Evolutionary conservation across 2,888 invertebrate genomes (phyloP), one percentile per base, ranked within the genome.

Genomic region (Pycnomerus fuliginosus): DNA sequence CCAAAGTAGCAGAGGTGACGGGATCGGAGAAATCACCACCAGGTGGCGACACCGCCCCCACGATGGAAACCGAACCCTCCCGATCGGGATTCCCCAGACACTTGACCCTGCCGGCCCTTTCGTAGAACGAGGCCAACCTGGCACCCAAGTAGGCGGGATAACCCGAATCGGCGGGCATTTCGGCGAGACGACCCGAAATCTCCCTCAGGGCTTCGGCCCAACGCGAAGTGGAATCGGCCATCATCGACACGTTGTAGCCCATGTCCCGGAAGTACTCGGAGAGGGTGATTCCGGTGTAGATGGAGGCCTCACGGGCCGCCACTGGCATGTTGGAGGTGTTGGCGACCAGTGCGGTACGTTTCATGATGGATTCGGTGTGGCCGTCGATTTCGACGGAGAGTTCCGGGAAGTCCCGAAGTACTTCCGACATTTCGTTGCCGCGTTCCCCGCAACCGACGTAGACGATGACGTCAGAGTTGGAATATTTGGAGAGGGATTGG

Each of bases 291-390:
- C 93, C 91, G 48, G 99, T 99, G 75, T 99, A 99, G 73, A 99
- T 99, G 71, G 98, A 99, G 48, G 99, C 99, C 77, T 99, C 99
- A 74, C 99, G 87, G 74, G 99, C 99, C 65, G 99, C 99, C 52
- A 99, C 99, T 70, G 99, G 99, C 99, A 99, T 99, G 90, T 99
- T 99, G 54, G 98, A 99, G 16, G 99, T 99, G 77, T 99, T 99
- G 66, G 99, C 99, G 12, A 99, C 99, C 46, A 99, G 80, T 22
- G 97, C 92, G 2, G 99, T 99, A 74, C 99, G 88, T 79, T 97
- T 98, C 99, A 99, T 99, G 76, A 99, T 99, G 59, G 97, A 96
- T 72, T 98, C 99, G 1, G 90, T 91, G 24, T 84, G 83, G 5
- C 99, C 99, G 10, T 95, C 94, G 63, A 99, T 94, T 76, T 99